phyloP scores from a whole-genome alignment of 2,888 invertebrate species.

The Tridacna gigas region DNA sequence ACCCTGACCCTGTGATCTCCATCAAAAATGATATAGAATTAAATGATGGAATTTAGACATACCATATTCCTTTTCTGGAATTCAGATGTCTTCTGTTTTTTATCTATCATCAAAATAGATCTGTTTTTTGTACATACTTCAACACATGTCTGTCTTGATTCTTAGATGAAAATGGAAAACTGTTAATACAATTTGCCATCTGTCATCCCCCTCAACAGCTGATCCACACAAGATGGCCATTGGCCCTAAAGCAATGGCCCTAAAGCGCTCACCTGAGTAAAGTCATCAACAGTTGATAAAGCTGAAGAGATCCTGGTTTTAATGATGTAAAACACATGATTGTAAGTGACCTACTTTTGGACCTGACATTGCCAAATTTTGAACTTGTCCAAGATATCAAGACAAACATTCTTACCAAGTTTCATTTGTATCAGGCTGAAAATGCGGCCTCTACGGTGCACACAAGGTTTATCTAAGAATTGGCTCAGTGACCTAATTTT shows the following conservation, averaged over 20 bases:
- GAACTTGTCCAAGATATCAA: not conserved
- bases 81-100: not conserved
- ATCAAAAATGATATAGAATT: not conserved
- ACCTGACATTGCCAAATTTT: no score
- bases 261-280: no score
- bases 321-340: no score
- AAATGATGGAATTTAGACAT: conserved; percentile 1
- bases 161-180: no score
- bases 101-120: conserved; percentile 1
- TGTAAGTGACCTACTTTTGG: no score
- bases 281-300: no score
- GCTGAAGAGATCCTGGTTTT: no score
- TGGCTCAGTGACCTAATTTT: not conserved
- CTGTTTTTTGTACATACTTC: not conserved
- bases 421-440: not conserved
- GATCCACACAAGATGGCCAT: no score
- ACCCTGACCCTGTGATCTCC: not conserved
- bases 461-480: not conserved
- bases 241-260: no score
- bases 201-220: no score
- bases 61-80: not conserved
- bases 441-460: not conserved
- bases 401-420: not conserved
- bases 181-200: no score
- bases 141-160: not conserved